phyloP scores from a whole-genome alignment of 1,140 invertebrate genomes.

The Atopsyche davidsoni region DNA sequence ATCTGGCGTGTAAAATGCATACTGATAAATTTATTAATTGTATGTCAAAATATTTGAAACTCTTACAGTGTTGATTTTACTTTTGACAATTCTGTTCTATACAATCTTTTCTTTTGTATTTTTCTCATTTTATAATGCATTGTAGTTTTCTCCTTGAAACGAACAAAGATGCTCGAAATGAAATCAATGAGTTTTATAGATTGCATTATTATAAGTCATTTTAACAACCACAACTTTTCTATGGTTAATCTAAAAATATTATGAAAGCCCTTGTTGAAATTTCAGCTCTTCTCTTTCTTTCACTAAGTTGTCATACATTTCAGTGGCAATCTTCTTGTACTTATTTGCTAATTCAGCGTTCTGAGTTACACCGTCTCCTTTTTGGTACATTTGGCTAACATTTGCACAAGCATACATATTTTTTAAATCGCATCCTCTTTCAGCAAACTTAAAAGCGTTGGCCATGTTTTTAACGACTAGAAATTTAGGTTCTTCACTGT shows the following conservation, averaged over 20 bases:
- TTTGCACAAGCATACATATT: conserved; percentile 84
- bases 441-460: conserved; percentile 68
- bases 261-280: conserved; percentile 59
- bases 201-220: neutral
- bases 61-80: too few relatives aligned
- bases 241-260: neutral
- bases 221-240: neutral
- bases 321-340: conserved; percentile 63
- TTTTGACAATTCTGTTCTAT: too few relatives aligned
- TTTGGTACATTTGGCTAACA: conserved; percentile 74
- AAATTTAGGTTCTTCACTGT: conserved; percentile 39
- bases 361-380: conserved; percentile 67
- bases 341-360: conserved; percentile 62
- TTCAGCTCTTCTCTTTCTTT: conserved; percentile 52
- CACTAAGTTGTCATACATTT: conserved; percentile 58
- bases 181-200: neutral
- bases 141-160: too few relatives aligned
- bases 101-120: too few relatives aligned
- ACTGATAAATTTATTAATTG: too few relatives aligned
- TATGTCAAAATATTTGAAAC: too few relatives aligned
- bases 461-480: conserved; percentile 63
- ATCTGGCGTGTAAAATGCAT: too few relatives aligned
- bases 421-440: conserved; percentile 71
- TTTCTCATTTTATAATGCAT: too few relatives aligned
- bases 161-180: too few relatives aligned